A percentile compares a stretch with the other conserved stretches of the same genome.
These are phyloP conservation scores for Micoletzkya japonica DNA, from an alignment of 2,888 invertebrate genomes.

Conservation along the genomic window DNA sequence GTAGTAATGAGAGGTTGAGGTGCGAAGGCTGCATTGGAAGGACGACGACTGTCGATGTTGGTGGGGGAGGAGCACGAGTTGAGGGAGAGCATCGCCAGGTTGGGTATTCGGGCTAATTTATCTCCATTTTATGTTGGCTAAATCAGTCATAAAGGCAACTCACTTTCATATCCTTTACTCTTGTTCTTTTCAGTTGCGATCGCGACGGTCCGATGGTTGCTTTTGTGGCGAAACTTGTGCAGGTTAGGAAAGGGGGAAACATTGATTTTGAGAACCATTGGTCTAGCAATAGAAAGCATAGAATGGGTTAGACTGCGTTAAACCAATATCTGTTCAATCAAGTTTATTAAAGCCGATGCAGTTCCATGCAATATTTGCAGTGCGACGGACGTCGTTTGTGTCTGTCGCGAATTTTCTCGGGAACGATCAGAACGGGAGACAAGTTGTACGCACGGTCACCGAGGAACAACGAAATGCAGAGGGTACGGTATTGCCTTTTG, in stretches of 20 bases:
- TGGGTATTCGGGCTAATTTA: neutral
- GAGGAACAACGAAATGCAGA: slow-evolving; percentile 71
- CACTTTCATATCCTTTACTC: neutral
- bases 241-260: slow-evolving; percentile 66
- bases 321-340: neutral
- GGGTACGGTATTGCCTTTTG: neutral
- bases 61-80: slow-evolving; percentile 7
- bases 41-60: slow-evolving; percentile 23
- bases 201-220: slow-evolving; percentile 70
- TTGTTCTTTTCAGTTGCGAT: slow-evolving; percentile 2
- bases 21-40: neutral
- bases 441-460: slow-evolving; percentile 83
- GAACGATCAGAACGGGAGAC: slow-evolving; percentile 77
- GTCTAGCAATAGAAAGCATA: no score
- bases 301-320: no score
- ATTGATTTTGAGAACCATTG: no score
- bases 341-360: neutral
- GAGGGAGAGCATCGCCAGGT: slow-evolving; percentile 8
- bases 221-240: slow-evolving; percentile 88
- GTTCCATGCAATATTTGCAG: neutral
- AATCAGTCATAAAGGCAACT: no score
- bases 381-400: slow-evolving; percentile 76
- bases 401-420: slow-evolving; percentile 90
- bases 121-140: neutral
- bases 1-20: slow-evolving; percentile 4